Evolutionary conservation across 2,113 vertebrate species (phyloP), one percentile per base, ranked within the genome.

Genomic region (Calyptommatus sinebrachiatus): DNA sequence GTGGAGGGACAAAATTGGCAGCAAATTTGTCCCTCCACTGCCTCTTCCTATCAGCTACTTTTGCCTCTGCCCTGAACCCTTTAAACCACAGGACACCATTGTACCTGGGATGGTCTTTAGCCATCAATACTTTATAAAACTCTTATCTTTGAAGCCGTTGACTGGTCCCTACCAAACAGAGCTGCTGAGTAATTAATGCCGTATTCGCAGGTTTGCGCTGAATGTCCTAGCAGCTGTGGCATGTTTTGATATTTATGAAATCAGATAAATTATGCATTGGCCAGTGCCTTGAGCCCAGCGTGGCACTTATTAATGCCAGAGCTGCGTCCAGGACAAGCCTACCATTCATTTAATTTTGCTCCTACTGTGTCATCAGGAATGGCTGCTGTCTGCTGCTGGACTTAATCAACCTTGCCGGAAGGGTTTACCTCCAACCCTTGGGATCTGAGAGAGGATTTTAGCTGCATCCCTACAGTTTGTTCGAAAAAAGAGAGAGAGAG

Each of bases 181-280:
- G 86, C 77, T 85, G 45, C 68, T 92, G 86, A 92, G 89, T 92
- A 91, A 93, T 85, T 91, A 87, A 92, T 87, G 88, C 78, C 69
- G 71, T 88, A 81, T 90, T 90, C 89, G 91, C 2, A 31, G 79
- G 21, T 89, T 89, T 86, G 78, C 26, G 21, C 90, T 76, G 82
- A 89, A 62, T 88, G 81, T 71, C 84, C 90, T 73, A 87, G 79
- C 91, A 92, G 91, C 88, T 89, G 88, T 77, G 87, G 77, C 79
- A 57, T 86, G 88, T 91, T 88, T 85, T 89, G 88, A 88, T 88
- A 88, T 90, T 92, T 90, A 88, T 88, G 92, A 91, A 87, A 84
- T 84, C 80, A 0, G 81, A 88, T 89, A 89, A 90, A 88, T 89
- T 88, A 90, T 90, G 88, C 92, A 90, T 79, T 85, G 90, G 88